phyloP scores from a whole-genome alignment of 2,113 vertebrate genomes.

The Syngnathoides biaculeatus region DNA sequence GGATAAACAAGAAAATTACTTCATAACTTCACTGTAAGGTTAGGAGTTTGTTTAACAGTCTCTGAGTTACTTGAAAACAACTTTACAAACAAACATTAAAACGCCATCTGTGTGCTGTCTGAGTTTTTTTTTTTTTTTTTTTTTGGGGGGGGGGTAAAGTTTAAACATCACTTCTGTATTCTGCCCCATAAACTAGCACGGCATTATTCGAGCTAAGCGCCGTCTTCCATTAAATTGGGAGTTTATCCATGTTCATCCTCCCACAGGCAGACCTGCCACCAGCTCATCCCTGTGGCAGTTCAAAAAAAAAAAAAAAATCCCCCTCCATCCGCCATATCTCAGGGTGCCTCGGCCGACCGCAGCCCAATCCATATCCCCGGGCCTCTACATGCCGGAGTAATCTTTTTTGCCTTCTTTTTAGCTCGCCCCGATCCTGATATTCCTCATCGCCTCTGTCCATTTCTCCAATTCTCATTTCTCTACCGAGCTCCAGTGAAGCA shows the following conservation, averaged over 20 bases:
- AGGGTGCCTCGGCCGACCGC: conserved; percentile 25
- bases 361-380: conserved; percentile 49
- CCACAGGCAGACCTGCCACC: conserved; percentile 16
- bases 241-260: conserved; percentile 5
- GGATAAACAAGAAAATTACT: no score
- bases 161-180: neutral
- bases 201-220: conserved; percentile 11
- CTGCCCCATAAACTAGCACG: neutral
- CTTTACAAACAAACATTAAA: neutral
- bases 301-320: conserved; percentile 26
- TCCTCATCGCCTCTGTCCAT: conserved; percentile 48
- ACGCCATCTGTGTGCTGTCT: neutral
- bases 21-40: neutral
- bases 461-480: conserved; percentile 62
- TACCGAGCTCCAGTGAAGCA: conserved; percentile 58
- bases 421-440: conserved; percentile 45
- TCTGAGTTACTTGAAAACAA: neutral
- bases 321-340: conserved; percentile 38
- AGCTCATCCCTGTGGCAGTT: conserved; percentile 2
- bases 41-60: neutral
- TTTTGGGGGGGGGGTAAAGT: no score
- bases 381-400: conserved; percentile 37
- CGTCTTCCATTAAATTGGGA: conserved; percentile 17
- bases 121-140: neutral
- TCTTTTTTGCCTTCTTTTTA: conserved; percentile 42